phyloP scores from a whole-genome alignment of 2,797 vertebrate genomes.

The Gallinago stenura region DNA sequence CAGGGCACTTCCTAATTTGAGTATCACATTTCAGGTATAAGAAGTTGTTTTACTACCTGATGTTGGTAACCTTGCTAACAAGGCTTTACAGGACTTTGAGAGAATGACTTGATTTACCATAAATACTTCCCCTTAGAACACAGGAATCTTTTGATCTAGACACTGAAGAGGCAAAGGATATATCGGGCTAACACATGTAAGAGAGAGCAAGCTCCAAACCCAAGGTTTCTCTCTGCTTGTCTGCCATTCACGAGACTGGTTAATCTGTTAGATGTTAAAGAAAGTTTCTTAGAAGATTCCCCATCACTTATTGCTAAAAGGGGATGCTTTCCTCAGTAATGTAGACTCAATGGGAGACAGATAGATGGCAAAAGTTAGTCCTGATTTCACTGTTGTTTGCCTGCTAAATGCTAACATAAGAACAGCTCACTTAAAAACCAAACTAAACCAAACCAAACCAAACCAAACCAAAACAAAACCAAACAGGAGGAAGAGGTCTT shows the following conservation, averaged over 20 bases:
- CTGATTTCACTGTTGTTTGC: neutral
- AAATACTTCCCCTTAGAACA: neutral
- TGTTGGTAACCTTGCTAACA: neutral
- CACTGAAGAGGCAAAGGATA: neutral
- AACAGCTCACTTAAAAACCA: neutral
- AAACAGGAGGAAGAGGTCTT: neutral
- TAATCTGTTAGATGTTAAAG: neutral
- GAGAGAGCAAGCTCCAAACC: neutral
- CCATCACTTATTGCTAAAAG: neutral
- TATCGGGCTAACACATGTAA: neutral
- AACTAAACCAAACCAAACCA: neutral
- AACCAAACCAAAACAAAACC: too few species aligned
- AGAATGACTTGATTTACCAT: neutral
- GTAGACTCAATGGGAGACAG: neutral
- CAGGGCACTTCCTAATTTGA: neutral
- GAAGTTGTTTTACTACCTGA: neutral
- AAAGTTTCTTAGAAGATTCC: neutral
- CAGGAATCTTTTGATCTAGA: neutral
- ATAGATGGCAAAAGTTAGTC: neutral
- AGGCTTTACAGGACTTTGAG: neutral
- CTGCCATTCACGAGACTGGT: neutral
- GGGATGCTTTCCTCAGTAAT: neutral
- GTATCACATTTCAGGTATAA: neutral
- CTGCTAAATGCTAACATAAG: neutral
- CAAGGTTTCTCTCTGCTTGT: neutral